Evolutionary conservation across 1,140 invertebrate genomes (phyloP), one percentile per base, ranked within the genome.

Genomic region (Caenorhabditis latens): DNA sequence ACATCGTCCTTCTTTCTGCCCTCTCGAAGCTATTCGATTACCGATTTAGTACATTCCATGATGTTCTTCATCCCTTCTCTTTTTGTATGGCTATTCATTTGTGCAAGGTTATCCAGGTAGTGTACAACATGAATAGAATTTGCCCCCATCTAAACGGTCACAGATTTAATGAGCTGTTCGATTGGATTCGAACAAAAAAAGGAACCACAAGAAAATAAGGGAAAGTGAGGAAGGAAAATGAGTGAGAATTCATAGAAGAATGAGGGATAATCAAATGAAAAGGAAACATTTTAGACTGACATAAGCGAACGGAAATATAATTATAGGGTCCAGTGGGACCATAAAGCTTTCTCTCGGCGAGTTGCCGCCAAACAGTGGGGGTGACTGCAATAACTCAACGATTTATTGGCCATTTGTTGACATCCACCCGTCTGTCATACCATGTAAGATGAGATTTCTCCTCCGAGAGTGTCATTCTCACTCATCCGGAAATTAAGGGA

Each of bases 371-470:
- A 79, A 79, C 71, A 79, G 71, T 79, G 46, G 71, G n/a, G 6
- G 40, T 46, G 46, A 79, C 71, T 79, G 71, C 71, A 79, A 79
- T 79, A 79, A 79, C 71, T 79, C 71, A 43, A 50, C 40, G 71
- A 79, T 79, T 79, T 79, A 79, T 79, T 24, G 71, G 71, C 46
- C 71, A 79, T 79, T 79, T 79, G 71, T 79, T 79, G 71, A 79
- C 71, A 79, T 79, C n/a, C 71, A 79, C 71, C 71, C 71, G 71
- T 79, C 71, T 79, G 71, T 50, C 71, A 79, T 79, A 79, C 71
- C 71, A 48, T 50, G 71, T 79, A 79, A 79, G 71, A 79, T 50
- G 71, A 79, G 71, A 79, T 79, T 79, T 79, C 32, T 50, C 46
- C 3, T 16, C 21, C 42, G 65, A 71, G 71, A 79, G 71, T 79